phyloP scores from a whole-genome alignment of 2,888 invertebrate species.

The Euzophera pinguis region DNA sequence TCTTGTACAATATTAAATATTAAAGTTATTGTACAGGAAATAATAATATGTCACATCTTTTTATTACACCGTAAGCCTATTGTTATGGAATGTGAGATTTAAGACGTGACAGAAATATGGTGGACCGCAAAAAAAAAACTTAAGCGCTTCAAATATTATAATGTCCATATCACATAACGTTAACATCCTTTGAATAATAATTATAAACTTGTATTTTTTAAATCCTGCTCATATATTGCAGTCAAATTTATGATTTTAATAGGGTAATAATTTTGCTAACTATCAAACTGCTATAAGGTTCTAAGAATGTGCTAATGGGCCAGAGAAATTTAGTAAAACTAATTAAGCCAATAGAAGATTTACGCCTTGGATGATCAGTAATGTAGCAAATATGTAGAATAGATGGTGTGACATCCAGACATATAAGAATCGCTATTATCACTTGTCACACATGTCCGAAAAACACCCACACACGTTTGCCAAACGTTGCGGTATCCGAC shows the following conservation, averaged over 20 bases:
- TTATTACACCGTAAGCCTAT: constrained; percentile 4
- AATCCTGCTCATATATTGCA: not conserved
- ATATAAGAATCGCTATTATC: constrained; percentile 25
- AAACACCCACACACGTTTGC: constrained; percentile 62
- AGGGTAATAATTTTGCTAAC: constrained; percentile 2
- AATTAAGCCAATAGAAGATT: not conserved
- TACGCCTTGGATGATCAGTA: not conserved
- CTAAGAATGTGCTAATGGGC: constrained; percentile 12
- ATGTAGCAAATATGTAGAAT: constrained; percentile 14
- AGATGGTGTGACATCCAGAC: constrained; percentile 14
- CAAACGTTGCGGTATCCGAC: constrained; percentile 75
- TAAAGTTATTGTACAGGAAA: constrained; percentile 19
- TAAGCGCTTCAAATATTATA: constrained; percentile 22
- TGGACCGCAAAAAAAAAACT: not conserved
- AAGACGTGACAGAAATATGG: constrained; percentile 15
- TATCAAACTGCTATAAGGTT: not conserved
- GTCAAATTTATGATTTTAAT: not conserved
- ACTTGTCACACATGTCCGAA: constrained; percentile 49
- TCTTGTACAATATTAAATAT: not conserved
- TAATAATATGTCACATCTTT: constrained; percentile 16
- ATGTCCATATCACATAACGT: constrained; percentile 23
- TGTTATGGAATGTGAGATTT: constrained; percentile 10
- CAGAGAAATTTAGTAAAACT: constrained; percentile 4
- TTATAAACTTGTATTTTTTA: constrained; percentile 9
- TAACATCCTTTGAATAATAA: constrained; percentile 21